A percentile compares a stretch with the other conserved stretches of the same genome.
phyloP scores from a whole-genome alignment of 1,140 invertebrate genomes.

The Akabosia matsudoensis region DNA sequence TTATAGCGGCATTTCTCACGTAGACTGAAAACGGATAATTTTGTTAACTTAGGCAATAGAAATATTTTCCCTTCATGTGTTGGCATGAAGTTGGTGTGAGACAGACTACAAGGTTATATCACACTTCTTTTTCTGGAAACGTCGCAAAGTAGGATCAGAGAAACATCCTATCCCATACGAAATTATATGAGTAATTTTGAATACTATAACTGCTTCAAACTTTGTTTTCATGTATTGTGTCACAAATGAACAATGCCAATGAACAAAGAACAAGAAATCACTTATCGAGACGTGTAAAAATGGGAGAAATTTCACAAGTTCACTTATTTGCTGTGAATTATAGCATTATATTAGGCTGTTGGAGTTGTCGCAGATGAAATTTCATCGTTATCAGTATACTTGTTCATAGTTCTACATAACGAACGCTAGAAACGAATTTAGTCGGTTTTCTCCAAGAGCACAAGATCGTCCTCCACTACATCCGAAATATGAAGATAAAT shows the following conservation, averaged over 20 bases:
- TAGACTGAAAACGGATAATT: neutral
- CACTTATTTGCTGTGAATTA: slow-evolving; percentile 6
- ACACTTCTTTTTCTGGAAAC: slow-evolving; percentile 22
- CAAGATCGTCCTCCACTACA: slow-evolving; percentile 86
- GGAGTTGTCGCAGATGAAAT: neutral
- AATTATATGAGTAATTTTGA: too few relatives aligned
- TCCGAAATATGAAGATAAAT: slow-evolving; percentile 94
- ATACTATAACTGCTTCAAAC: neutral
- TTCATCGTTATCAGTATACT: too few relatives aligned
- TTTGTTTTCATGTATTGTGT: too few relatives aligned
- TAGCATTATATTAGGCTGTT: neutral
- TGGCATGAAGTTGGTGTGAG: neutral
- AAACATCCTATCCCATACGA: too few relatives aligned
- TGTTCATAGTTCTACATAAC: too few relatives aligned
- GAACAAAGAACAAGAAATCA: too few relatives aligned
- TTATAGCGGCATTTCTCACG: neutral
- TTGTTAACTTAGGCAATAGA: neutral
- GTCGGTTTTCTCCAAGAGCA: slow-evolving; percentile 76
- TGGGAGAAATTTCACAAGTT: too few relatives aligned
- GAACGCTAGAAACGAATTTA: slow-evolving; percentile 52
- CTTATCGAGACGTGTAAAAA: too few relatives aligned
- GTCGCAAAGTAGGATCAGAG: neutral
- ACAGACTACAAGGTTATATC: slow-evolving; percentile 21
- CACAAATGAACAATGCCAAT: too few relatives aligned
- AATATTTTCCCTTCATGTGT: neutral